Base-by-base conservation (phyloP, 2,797 vertebrate genomes). In the Lagothrix lagotricha region DNA sequence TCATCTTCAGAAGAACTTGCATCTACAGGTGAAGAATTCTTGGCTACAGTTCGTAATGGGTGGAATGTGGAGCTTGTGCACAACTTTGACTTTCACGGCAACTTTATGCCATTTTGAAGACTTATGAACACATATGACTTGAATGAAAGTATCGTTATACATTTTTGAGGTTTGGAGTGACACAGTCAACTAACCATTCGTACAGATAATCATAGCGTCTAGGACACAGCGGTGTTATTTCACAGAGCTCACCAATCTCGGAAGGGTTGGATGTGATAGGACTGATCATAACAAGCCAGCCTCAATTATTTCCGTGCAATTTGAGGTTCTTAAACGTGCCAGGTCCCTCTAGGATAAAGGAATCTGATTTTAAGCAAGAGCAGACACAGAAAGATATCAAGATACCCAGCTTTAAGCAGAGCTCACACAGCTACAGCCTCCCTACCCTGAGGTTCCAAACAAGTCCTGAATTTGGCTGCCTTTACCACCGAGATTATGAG, bases 281-380 rank as follows among this genome's bases (percentile, higher is more conserved):
- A 70, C 7, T 9, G 48, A 87, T 96, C 57, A 41, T 86, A 82
- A 14, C 82, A 92, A 94, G 58, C 44, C 83, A 72, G 75, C 76
- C 64, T 95, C 80, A 80, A 90, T 88, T 95, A 92, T 95, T 93
- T 93, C 57, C 76, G 30, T n/a, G 77, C 76, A 96, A 54, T 90
- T 92, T 92, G 94, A 96, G 58, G 72, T 80, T 93, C 90, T 92
- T 28, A 11, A 86, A 76, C 85, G 20, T 94, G 84, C 77, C 93
- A 81, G 12, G 3, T 83, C 54, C 93, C 76, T 79, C 33, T 72
- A 85, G 91, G 91, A 76, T 91, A 72, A 86, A 92, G 77, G 33
- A 77, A 90, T 88, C 24, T 94, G 93, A 94, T 82, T 93, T 88
- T 77, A 76, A 89, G 39, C 80, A 95, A 73, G 19, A 82, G 26